A percentile compares a stretch with the other conserved stretches of the same genome.
Evolutionary conservation across 2,113 vertebrate genomes (phyloP).

Genomic region (Labeo rohita): DNA sequence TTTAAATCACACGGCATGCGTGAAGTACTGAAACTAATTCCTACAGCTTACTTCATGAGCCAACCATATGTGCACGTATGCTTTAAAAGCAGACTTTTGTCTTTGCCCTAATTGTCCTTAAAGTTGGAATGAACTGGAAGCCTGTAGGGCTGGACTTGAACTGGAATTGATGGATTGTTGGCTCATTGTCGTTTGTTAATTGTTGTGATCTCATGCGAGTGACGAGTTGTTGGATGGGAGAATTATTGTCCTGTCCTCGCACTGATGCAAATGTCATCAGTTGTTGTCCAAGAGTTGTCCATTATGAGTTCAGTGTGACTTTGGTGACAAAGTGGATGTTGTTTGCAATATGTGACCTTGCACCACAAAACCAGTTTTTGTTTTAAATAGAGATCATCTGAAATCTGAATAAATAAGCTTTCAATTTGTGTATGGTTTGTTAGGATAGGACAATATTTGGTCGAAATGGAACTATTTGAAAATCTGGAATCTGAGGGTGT

Average conservation of each 20-base stretch:
- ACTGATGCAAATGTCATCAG: too few species aligned
- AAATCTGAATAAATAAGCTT: too few species aligned
- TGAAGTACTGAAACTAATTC: constrained; percentile 8
- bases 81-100: constrained; percentile 4
- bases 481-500: too few species aligned
- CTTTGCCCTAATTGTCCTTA: neutral
- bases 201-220: neutral
- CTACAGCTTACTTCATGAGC: neutral
- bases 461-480: too few species aligned
- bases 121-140: neutral
- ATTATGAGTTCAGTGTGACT: too few species aligned
- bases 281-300: too few species aligned
- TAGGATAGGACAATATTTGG: too few species aligned
- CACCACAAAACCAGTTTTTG: too few species aligned
- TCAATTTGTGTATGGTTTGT: too few species aligned
- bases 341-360: too few species aligned
- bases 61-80: constrained; percentile 12
- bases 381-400: too few species aligned
- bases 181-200: neutral
- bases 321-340: too few species aligned
- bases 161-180: neutral
- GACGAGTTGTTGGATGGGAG: neutral
- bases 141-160: neutral
- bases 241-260: neutral
- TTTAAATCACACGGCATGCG: constrained; percentile 24